Conservation (phyloP, 2,113 vertebrate species). For the Pontoporia blainvillei region DNA sequence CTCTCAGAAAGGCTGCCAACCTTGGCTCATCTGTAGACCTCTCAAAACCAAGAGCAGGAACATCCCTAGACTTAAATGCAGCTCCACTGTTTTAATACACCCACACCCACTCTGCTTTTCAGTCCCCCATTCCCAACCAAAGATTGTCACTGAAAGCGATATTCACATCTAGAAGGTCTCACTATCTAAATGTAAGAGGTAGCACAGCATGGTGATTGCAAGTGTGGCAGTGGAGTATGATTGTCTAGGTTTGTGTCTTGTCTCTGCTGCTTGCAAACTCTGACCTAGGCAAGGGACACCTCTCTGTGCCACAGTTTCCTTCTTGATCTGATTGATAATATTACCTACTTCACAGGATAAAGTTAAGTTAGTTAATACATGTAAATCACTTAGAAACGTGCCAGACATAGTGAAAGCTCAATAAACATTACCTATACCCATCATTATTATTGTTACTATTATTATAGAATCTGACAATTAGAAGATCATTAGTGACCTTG, state of each 20-base stretch:
- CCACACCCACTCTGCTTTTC: background rate
- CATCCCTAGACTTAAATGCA: background rate
- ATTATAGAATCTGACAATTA: background rate
- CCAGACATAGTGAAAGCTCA: background rate
- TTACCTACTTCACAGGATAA: background rate
- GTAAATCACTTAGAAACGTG: background rate
- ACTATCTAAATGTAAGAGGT: background rate
- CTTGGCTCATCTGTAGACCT: background rate
- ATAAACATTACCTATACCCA: background rate
- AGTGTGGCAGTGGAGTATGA: background rate
- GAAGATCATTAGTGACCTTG: background rate
- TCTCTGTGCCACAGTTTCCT: background rate
- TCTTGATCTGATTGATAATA: background rate
- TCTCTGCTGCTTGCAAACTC: background rate
- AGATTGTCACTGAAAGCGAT: too few relatives aligned
- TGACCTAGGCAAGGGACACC: background rate
- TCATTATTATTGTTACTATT: background rate
- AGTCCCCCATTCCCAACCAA: background rate
- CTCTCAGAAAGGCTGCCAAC: background rate
- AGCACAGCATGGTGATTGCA: rapidly evolving
- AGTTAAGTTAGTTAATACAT: background rate
- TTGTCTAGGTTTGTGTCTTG: too few relatives aligned
- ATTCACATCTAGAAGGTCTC: background rate
- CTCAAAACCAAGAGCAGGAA: background rate
- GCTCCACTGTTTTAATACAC: background rate